Conservation (phyloP, 2,888 invertebrate species). For the Ophioninae sp. region DNA sequence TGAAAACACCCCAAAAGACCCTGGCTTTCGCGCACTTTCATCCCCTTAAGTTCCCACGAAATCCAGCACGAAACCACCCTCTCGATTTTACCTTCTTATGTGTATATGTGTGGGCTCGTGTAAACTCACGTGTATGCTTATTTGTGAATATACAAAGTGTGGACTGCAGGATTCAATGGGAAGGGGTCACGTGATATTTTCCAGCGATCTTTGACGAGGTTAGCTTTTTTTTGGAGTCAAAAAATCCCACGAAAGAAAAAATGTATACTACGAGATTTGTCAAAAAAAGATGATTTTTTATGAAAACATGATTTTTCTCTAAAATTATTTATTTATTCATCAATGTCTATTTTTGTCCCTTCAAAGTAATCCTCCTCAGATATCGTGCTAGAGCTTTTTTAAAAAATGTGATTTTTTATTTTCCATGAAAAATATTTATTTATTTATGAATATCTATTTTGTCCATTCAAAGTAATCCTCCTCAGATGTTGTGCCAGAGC, state of each 20-base stretch:
- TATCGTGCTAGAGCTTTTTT: no score
- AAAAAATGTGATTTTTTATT: no score
- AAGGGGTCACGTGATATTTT: conserved; percentile 63
- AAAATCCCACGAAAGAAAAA: conserved; percentile 2
- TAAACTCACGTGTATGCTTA: background rate
- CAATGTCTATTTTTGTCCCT: no score
- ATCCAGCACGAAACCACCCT: conserved; percentile 27
- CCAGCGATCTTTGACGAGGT: conserved; percentile 68
- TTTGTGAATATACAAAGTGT: background rate
- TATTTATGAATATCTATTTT: no score
- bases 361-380: no score
- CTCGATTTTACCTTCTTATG: conserved; percentile 34
- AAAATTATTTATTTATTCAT: no score
- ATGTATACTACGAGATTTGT: background rate
- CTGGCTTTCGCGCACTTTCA: conserved; percentile 18
- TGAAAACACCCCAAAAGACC: conserved; percentile 28
- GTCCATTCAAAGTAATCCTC: no score
- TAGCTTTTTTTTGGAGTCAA: conserved; percentile 52
- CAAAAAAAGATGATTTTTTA: no score
- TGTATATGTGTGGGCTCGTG: background rate
- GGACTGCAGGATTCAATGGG: conserved; percentile 16
- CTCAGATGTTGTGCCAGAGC: no score
- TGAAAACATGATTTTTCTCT: no score
- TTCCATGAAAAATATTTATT: no score
- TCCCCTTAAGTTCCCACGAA: conserved; percentile 28